Conservation (phyloP, 2,797 vertebrate species). For the Enteromius treurensis region DNA sequence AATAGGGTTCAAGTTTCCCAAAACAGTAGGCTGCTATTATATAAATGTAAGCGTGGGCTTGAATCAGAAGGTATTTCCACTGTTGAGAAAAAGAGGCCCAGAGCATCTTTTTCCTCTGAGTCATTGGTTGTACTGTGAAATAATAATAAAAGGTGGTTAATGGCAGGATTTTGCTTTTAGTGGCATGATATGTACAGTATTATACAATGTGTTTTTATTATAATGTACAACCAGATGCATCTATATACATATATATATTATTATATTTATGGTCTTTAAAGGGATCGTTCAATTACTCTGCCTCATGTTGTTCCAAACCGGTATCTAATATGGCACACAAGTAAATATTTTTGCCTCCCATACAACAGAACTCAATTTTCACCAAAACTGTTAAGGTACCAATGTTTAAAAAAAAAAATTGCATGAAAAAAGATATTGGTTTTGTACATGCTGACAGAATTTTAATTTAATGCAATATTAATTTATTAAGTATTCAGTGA, state of each 20-base stretch:
- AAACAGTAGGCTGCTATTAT: conserved; percentile 42
- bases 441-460: not conserved
- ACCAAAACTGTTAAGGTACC: not conserved
- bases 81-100: conserved; percentile 29
- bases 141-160: not conserved
- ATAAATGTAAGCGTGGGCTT: conserved; percentile 47
- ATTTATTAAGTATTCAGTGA: conserved; percentile 4
- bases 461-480: too few species aligned
- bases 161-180: not conserved
- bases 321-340: not conserved
- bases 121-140: not conserved
- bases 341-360: not conserved
- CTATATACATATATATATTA: too few species aligned
- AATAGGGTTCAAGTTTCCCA: conserved; percentile 38
- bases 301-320: not conserved
- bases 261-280: not conserved
- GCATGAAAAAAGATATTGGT: not conserved
- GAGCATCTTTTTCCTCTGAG: not conserved
- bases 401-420: too few species aligned
- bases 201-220: not conserved
- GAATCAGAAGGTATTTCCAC: conserved; percentile 46
- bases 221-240: not conserved
- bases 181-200: not conserved
- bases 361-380: not conserved
- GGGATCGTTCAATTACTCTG: not conserved